These are phyloP conservation scores for Aphaenogaster ashmeadi DNA, from an alignment of 1,140 invertebrate species.

Conservation along the genomic window DNA sequence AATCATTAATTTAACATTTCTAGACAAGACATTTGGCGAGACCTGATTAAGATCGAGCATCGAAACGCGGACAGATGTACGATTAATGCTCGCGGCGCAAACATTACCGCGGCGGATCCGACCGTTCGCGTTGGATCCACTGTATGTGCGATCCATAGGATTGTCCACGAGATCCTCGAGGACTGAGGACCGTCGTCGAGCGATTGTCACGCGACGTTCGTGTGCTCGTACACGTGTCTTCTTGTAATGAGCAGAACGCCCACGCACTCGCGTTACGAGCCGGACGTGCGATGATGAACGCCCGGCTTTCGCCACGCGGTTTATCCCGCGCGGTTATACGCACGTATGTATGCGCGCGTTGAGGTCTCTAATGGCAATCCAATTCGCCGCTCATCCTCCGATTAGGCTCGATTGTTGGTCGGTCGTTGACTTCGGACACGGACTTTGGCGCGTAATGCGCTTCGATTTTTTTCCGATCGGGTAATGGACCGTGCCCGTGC, in stretches of 20 bases:
- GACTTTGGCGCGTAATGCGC: slow-evolving; percentile 41
- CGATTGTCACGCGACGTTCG: slow-evolving; percentile 53
- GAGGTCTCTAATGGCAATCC: slow-evolving; percentile 69
- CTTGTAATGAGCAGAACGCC: slow-evolving; percentile 47
- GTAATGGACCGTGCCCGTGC: slow-evolving; percentile 38
- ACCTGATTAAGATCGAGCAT: slow-evolving; percentile 12
- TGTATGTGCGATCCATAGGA: not conserved
- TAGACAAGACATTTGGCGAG: not conserved
- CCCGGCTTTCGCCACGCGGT: slow-evolving; percentile 9
- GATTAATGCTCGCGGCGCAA: not conserved
- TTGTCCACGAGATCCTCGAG: not conserved
- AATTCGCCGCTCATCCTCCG: slow-evolving; percentile 72
- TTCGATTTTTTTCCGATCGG: slow-evolving; percentile 60
- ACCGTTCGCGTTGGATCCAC: not conserved
- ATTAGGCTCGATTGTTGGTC: slow-evolving; percentile 65
- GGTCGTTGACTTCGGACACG: slow-evolving; percentile 72
- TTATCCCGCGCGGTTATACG: slow-evolving; percentile 34
- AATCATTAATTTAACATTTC: slow-evolving; percentile 7
- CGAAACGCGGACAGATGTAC: not conserved
- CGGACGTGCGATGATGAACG: slow-evolving; percentile 58
- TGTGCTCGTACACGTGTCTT: slow-evolving; percentile 58
- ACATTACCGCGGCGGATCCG: slow-evolving; percentile 3
- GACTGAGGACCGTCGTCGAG: not conserved
- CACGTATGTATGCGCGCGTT: not conserved
- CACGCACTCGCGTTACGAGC: slow-evolving; percentile 61